Conservation (phyloP, 2,797 vertebrate species). For the Danio tinwini region DNA sequence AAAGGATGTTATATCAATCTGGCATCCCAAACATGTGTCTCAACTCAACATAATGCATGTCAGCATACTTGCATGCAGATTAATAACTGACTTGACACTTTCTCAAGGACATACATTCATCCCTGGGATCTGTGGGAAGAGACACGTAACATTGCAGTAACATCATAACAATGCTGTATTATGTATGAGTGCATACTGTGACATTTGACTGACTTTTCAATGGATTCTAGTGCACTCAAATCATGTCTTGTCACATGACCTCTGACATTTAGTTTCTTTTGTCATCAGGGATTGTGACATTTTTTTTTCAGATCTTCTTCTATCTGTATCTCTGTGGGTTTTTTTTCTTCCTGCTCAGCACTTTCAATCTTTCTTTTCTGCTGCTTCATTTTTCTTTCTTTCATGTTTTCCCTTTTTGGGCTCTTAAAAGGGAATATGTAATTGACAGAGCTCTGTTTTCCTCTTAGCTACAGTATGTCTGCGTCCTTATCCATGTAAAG, state of each 20-base stretch:
- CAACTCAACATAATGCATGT: neutral
- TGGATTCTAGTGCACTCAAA: conserved; percentile 17
- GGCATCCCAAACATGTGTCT: neutral
- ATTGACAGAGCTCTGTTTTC: neutral
- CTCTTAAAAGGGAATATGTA: conserved; percentile 22
- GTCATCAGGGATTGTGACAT: conserved; percentile 3
- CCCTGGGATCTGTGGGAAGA: neutral
- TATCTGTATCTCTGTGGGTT: neutral
- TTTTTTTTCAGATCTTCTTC: neutral
- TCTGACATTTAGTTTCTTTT: conserved; percentile 13
- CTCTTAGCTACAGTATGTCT: neutral
- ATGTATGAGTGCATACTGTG: conserved; percentile 22
- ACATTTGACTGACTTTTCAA: conserved; percentile 36
- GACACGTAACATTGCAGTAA: neutral
- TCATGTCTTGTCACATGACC: conserved; percentile 18
- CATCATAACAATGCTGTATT: conserved; percentile 5
- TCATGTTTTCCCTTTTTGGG: neutral
- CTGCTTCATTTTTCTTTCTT: neutral
- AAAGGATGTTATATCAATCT: conserved; percentile 5
- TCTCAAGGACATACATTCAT: neutral
- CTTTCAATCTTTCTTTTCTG: neutral
- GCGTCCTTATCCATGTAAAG: neutral
- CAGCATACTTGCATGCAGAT: neutral
- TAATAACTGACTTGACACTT: conserved; percentile 10
- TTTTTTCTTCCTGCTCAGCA: conserved; percentile 5